Conservation (phyloP, 2,113 vertebrate genomes). For the Nothobranchius furzeri region DNA sequence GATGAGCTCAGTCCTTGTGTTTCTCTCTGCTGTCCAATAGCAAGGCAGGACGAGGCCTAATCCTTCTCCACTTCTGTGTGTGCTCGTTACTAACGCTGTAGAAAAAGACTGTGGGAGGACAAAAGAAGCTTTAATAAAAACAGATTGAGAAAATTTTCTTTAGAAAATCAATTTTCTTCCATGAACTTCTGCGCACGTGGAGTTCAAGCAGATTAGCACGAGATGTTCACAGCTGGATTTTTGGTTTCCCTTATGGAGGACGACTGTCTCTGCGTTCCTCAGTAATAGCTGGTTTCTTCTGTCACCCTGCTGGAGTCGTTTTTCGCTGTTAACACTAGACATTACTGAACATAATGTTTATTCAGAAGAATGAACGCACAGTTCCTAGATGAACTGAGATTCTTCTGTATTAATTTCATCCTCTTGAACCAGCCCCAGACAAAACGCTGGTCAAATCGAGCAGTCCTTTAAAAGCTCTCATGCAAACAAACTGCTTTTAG, state of each 20-base stretch:
- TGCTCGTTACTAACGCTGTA: slow-evolving; percentile 27
- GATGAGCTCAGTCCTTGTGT: slow-evolving; percentile 18
- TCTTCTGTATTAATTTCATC: background rate
- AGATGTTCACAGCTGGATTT: slow-evolving; percentile 25
- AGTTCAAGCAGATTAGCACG: background rate
- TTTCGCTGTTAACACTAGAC: background rate
- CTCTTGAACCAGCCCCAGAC: too few relatives aligned
- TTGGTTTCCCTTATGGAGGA: slow-evolving; percentile 11
- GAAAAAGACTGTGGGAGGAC: slow-evolving; percentile 23
- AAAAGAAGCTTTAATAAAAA: slow-evolving; percentile 25
- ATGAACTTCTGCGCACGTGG: slow-evolving; percentile 18
- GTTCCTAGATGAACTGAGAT: background rate
- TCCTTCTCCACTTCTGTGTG: background rate
- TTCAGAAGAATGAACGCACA: background rate
- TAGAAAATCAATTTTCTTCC: slow-evolving; percentile 28
- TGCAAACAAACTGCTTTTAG: too few relatives aligned
- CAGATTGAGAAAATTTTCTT: slow-evolving; percentile 9
- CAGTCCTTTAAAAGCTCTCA: too few relatives aligned
- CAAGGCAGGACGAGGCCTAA: background rate
- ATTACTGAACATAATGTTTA: background rate
- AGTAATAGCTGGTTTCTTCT: background rate
- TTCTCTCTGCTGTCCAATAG: slow-evolving; percentile 12
- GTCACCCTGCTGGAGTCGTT: background rate
- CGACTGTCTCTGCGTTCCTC: slow-evolving; percentile 6
- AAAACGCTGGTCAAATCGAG: too few relatives aligned